A percentile compares a stretch with the other conserved stretches of the same genome.
phyloP scores from a whole-genome alignment of 2,797 vertebrate genomes.

The Buphagus erythrorhynchus region DNA sequence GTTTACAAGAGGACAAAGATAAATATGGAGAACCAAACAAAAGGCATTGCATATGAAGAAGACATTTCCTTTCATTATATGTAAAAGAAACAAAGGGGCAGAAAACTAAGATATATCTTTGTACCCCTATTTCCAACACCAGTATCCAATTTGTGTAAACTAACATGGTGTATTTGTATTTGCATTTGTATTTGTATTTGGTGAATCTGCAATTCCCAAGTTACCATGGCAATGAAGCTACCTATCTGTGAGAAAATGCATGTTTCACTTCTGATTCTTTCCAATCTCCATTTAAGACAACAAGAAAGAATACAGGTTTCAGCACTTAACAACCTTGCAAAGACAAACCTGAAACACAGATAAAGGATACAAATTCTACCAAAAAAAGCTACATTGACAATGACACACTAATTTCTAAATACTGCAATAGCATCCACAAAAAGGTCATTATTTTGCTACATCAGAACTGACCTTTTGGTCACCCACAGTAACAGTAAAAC shows the following conservation, averaged over 20 bases:
- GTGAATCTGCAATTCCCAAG: conserved; percentile 5
- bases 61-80: not conserved
- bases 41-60: not conserved
- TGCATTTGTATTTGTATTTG: no score
- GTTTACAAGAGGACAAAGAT: not conserved
- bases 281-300: not conserved
- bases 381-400: not conserved
- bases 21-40: not conserved
- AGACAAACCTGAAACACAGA: not conserved
- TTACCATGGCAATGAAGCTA: conserved; percentile 43
- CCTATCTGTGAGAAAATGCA: conserved; percentile 13
- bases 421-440: not conserved
- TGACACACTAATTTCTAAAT: not conserved
- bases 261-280: not conserved
- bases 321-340: not conserved
- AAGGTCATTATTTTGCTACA: not conserved
- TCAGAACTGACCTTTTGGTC: not conserved
- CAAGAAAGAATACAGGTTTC: not conserved
- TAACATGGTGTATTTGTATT: not conserved
- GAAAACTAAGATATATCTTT: not conserved
- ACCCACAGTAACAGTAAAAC: not conserved
- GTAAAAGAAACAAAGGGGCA: not conserved
- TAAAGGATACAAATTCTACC: not conserved
- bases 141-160: not conserved
- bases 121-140: not conserved